These are phyloP conservation scores for Hyperopisus bebe DNA, from an alignment of 2,113 vertebrate genomes.

Conservation along the genomic window DNA sequence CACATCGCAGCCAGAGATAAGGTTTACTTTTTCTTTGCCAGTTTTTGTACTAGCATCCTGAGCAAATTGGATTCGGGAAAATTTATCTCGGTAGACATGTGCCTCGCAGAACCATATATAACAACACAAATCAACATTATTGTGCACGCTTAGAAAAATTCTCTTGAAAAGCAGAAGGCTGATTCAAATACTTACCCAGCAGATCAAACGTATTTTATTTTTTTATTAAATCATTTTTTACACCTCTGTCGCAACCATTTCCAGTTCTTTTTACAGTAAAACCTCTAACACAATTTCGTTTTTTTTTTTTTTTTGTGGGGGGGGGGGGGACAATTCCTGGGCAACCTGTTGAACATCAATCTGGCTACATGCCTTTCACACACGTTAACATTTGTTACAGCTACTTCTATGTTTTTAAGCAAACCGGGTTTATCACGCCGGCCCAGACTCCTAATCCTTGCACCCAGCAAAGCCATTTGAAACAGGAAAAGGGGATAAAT, in stretches of 20 bases:
- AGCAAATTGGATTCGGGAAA: slow-evolving; percentile 45
- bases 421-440: slow-evolving; percentile 41
- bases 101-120: slow-evolving; percentile 13
- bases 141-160: slow-evolving; percentile 15
- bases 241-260: not conserved
- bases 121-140: not conserved
- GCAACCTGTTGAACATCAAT: slow-evolving; percentile 27
- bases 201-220: not conserved
- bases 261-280: slow-evolving; percentile 19
- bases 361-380: slow-evolving; percentile 24
- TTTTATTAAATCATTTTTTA: not conserved
- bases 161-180: slow-evolving; percentile 16
- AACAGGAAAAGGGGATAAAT: slow-evolving; percentile 38
- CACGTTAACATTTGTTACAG: slow-evolving; percentile 28
- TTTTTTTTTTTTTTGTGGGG: not conserved
- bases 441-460: slow-evolving; percentile 43
- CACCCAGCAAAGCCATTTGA: slow-evolving; percentile 43
- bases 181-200: slow-evolving; percentile 19
- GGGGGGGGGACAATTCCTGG: not conserved
- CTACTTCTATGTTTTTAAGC: slow-evolving; percentile 36
- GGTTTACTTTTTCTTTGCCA: slow-evolving; percentile 1
- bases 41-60: slow-evolving; percentile 35
- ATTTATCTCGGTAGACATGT: slow-evolving; percentile 40
- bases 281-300: slow-evolving; percentile 4
- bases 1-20: slow-evolving; percentile 38